phyloP scores from a whole-genome alignment of 2,888 invertebrate genomes.

The Xylota sylvarum region DNA sequence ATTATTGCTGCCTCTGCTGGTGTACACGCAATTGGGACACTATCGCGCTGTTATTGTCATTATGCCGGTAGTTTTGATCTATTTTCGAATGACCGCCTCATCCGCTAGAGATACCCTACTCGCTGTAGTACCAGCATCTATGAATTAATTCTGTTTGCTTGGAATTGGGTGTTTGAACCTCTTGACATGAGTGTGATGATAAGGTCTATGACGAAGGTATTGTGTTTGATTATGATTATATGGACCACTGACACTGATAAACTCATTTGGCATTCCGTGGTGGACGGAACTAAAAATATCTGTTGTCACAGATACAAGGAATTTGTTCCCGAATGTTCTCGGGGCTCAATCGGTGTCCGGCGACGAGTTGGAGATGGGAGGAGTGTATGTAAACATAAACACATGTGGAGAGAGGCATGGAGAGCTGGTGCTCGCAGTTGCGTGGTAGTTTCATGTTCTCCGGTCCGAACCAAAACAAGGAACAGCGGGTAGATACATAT shows the following conservation, averaged over 20 bases:
- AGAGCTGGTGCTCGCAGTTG: conserved; percentile 38
- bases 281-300: not conserved
- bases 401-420: conserved; percentile 28
- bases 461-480: conserved; percentile 34
- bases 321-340: conserved; percentile 60
- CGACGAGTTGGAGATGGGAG: not conserved
- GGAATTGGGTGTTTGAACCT: conserved; percentile 46
- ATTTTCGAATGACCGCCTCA: conserved; percentile 51
- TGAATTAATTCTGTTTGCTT: conserved; percentile 6
- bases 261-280: conserved; percentile 17
- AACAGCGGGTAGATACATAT: conserved; percentile 6
- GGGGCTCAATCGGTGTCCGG: not conserved
- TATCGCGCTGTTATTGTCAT: conserved; percentile 38
- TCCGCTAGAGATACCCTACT: conserved; percentile 39
- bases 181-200: conserved; percentile 55
- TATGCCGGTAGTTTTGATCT: conserved; percentile 66
- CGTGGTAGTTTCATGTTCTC: conserved; percentile 30
- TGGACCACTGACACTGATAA: conserved; percentile 51
- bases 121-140: not conserved
- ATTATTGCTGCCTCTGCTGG: not conserved
- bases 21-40: not conserved
- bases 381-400: conserved; percentile 64
- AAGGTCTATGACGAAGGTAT: conserved; percentile 18
- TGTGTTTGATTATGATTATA: conserved; percentile 4
- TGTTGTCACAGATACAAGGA: conserved; percentile 2